Evolutionary conservation across 2,888 invertebrate genomes (phyloP), one percentile per base, ranked within the genome.

Genomic region (Drosophila picticornis): DNA sequence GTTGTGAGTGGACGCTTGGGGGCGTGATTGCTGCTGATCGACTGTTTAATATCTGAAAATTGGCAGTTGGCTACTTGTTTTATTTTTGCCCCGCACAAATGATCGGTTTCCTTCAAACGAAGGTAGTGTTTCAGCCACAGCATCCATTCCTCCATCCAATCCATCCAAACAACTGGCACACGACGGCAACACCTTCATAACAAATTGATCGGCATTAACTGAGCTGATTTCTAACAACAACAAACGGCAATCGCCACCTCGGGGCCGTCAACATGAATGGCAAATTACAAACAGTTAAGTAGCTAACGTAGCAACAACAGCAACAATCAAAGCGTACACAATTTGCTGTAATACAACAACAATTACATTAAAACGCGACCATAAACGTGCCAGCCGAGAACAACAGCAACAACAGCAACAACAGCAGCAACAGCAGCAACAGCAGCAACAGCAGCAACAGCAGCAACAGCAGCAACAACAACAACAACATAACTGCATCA

Each of bases 331-430:
- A 80, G 79, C 70, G 73, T 72, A 83, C 89, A 87, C 56, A 87
- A 87, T 87, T 90, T 90, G 90, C 87, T 87, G 84, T 90, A 88
- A 88, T 83, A 87, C 87, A 88, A 84, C 88, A 84, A 91, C 91
- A 91, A 92, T 92, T 90, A 91, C 89, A 90, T 86, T 91, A 91
- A 91, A 89, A 86, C 83, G 90, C 84, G 88, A 88, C 82, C 81
- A 91, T 83, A 87, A 90, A 88, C 84, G 83, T 84, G 89, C 78
- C 77, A 43, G 72, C 77, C 71, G 77, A 69, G 55, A 68, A 55
- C 63, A 77, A 64, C 65, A 56, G 25, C 59, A 32, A 16, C 57
- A 50, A 22, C 58, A 58, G 10, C 61, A 27, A 16, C 50, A 51
- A 55, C 62, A 51, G 57, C 64, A 70, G 48, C 3, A 78, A 65